Evolutionary conservation across 2,113 vertebrate genomes (phyloP).

Genomic region (Vidua macroura): DNA sequence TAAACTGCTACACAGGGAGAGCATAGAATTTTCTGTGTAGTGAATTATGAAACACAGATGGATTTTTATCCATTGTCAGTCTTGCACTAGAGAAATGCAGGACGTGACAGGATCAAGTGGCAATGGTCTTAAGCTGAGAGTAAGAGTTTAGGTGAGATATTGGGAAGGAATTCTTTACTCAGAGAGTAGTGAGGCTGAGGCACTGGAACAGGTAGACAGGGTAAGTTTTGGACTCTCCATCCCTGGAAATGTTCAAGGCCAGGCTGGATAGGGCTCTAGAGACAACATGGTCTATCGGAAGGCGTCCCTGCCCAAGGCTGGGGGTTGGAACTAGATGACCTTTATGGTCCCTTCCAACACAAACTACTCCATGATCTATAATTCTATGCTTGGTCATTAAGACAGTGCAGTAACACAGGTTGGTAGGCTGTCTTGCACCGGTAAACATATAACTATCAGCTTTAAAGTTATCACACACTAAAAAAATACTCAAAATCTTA

Average conservation of each 20-base stretch:
- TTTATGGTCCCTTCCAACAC: background rate
- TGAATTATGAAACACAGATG: background rate
- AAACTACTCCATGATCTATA: background rate
- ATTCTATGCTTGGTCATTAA: background rate
- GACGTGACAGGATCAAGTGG: background rate
- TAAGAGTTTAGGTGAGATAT: background rate
- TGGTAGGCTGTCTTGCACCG: background rate
- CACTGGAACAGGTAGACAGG: background rate
- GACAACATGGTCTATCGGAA: background rate
- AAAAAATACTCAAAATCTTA: background rate
- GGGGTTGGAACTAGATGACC: background rate
- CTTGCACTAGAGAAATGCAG: background rate
- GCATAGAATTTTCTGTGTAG: background rate
- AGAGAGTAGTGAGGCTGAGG: background rate
- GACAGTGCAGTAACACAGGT: background rate
- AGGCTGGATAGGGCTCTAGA: background rate
- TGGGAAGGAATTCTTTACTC: background rate
- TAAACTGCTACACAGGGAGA: background rate
- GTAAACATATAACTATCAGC: background rate
- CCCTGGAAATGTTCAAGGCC: background rate
- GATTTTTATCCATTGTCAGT: background rate
- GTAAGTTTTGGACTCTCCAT: background rate
- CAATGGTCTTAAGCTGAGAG: background rate
- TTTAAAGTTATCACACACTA: background rate
- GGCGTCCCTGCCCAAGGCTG: background rate